These are phyloP conservation scores for Aix galericulata DNA, from an alignment of 2,113 vertebrate genomes.

Conservation along the genomic window DNA sequence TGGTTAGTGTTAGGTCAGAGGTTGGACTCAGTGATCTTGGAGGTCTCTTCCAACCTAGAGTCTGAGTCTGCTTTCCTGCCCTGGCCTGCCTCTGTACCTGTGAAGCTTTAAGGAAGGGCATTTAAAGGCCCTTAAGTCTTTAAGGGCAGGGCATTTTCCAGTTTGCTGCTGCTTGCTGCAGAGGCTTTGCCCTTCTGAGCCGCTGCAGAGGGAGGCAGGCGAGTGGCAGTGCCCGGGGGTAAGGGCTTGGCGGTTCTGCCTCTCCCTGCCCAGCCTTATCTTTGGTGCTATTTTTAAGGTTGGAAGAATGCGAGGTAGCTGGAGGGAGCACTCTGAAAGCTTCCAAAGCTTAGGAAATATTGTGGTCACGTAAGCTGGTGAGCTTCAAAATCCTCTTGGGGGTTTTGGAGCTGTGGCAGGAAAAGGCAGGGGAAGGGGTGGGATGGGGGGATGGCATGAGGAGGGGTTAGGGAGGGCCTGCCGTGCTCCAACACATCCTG, in stretches of 20 bases:
- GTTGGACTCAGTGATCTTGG: no score
- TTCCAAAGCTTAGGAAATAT: fast-evolving
- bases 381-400: neutral
- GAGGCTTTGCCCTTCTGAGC: neutral
- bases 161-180: fast-evolving
- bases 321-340: fast-evolving
- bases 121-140: fast-evolving
- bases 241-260: neutral
- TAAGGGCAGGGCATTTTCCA: fast-evolving
- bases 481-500: fast-evolving
- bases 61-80: fast-evolving
- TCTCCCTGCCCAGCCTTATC: neutral
- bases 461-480: fast-evolving
- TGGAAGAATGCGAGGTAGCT: neutral
- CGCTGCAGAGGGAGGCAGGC: fast-evolving
- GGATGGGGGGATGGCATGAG: neutral
- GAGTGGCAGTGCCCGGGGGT: fast-evolving
- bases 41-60: no score
- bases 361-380: fast-evolving
- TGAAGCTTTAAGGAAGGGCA: fast-evolving
- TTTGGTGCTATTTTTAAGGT: fast-evolving
- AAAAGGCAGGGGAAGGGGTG: neutral
- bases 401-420: fast-evolving
- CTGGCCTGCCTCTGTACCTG: fast-evolving
- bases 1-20: no score